phyloP scores from a whole-genome alignment of 2,888 invertebrate species.

The Drosophila neotestacea region DNA sequence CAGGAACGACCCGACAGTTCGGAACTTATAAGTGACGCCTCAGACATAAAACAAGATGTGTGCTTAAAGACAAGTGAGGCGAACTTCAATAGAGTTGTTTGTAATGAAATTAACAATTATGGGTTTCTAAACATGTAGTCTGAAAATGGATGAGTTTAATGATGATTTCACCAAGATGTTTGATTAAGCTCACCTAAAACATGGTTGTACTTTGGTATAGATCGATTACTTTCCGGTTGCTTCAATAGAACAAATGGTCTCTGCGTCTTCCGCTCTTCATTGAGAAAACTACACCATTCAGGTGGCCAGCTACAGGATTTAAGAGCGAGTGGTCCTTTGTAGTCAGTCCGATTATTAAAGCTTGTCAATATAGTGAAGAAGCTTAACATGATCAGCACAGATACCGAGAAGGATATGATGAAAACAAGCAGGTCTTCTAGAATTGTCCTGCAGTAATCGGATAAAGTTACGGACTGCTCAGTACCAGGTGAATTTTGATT shows the following conservation, averaged over 20 bases:
- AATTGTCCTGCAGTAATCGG: constrained; percentile 27
- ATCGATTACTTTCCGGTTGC: not conserved
- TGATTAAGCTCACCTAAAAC: constrained; percentile 15
- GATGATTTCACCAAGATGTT: too few species aligned
- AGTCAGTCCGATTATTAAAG: not conserved
- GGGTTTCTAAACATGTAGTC: constrained; percentile 18
- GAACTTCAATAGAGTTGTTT: not conserved
- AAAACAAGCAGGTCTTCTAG: constrained; percentile 22
- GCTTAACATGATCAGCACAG: constrained; percentile 31
- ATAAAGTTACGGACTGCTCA: not conserved
- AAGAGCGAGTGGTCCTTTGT: not conserved
- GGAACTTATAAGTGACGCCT: constrained; percentile 38
- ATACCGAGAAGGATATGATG: constrained; percentile 34
- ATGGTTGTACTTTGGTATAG: not conserved
- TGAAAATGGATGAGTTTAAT: not conserved
- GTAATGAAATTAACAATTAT: not conserved
- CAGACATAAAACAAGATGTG: constrained; percentile 18
- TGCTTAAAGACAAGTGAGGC: constrained; percentile 45
- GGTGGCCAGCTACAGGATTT: constrained; percentile 24
- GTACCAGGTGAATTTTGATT: constrained; percentile 8
- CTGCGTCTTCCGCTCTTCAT: not conserved
- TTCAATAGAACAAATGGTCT: constrained; percentile 4
- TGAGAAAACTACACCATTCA: constrained; percentile 20
- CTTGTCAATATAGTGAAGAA: constrained; percentile 7
- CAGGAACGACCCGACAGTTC: constrained; percentile 40